A percentile compares a stretch with the other conserved stretches of the same genome.
phyloP scores from a whole-genome alignment of 2,113 vertebrate species.

The Eclectus roratus region DNA sequence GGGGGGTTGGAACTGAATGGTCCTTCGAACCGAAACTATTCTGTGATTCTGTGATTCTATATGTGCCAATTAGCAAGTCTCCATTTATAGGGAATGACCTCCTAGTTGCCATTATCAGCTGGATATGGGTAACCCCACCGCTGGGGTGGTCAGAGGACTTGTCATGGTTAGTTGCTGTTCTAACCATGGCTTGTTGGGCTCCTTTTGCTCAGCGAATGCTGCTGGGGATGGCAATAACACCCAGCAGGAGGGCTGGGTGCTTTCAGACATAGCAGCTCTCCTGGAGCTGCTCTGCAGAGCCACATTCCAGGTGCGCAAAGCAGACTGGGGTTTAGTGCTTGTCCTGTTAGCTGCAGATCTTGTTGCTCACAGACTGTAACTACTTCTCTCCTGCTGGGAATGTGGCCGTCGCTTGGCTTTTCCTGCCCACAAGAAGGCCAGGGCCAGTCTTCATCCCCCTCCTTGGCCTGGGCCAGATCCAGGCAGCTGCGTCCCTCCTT shows the following conservation, averaged over 20 bases:
- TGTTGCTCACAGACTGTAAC: background rate
- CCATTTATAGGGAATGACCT: background rate
- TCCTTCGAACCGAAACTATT: background rate
- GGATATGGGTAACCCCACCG: background rate
- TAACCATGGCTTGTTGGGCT: background rate
- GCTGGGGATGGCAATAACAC: background rate
- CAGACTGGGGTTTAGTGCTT: background rate
- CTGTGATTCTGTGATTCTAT: background rate
- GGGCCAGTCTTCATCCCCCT: background rate
- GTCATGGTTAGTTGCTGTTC: background rate
- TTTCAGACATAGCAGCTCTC: fast-evolving
- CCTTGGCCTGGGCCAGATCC: background rate
- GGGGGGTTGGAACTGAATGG: background rate
- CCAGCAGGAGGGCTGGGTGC: background rate
- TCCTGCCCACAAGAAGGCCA: background rate
- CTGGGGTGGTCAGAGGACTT: background rate
- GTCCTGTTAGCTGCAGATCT: background rate
- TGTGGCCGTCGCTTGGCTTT: background rate
- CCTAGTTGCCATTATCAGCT: background rate
- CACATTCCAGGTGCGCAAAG: fast-evolving
- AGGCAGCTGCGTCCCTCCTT: background rate
- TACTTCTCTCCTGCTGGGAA: background rate
- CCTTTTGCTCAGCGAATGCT: fast-evolving
- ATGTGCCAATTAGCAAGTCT: background rate
- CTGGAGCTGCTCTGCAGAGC: background rate